These are phyloP conservation scores for Liodrosophila aerea DNA, from an alignment of 2,888 invertebrate genomes.

Conservation along the genomic window DNA sequence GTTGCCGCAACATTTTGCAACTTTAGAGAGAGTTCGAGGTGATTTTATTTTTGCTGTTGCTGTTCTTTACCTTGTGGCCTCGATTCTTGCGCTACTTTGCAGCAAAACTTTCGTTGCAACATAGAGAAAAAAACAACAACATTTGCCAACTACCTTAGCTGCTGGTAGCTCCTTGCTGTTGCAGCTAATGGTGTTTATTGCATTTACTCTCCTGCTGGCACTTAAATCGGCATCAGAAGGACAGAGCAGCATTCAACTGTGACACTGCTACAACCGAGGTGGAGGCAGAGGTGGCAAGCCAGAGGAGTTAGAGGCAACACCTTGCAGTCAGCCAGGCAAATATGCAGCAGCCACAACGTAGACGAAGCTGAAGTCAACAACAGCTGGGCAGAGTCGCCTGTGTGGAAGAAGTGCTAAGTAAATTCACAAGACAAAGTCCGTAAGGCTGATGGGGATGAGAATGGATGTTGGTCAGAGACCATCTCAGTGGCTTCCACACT, in stretches of 20 bases:
- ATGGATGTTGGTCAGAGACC: conserved; percentile 27
- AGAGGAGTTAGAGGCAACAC: conserved; percentile 25
- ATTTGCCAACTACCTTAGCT: conserved; percentile 12
- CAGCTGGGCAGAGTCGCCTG: conserved; percentile 34
- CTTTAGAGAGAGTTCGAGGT: conserved; percentile 13
- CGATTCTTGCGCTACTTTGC: conserved; percentile 34
- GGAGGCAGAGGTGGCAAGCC: neutral
- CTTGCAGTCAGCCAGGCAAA: conserved; percentile 68
- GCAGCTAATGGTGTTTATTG: conserved; percentile 76
- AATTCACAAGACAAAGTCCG: conserved; percentile 68
- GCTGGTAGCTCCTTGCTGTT: conserved; percentile 19
- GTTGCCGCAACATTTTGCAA: conserved; percentile 57
- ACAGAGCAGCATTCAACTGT: conserved; percentile 41
- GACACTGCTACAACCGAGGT: conserved; percentile 46
- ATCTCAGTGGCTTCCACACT: conserved; percentile 25
- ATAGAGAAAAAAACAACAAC: conserved; percentile 48
- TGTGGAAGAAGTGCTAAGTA: conserved; percentile 71
- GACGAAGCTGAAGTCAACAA: conserved; percentile 41
- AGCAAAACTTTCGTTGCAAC: conserved; percentile 54
- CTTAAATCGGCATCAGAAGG: conserved; percentile 67
- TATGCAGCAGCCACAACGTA: conserved; percentile 48
- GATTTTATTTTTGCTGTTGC: conserved; percentile 14
- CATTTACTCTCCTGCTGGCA: conserved; percentile 71
- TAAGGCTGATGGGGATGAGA: conserved; percentile 20
- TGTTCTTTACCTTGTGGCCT: conserved; percentile 51